These are phyloP conservation scores for Panulirus ornatus DNA, from an alignment of 1,140 invertebrate genomes.

Conservation along the genomic window DNA sequence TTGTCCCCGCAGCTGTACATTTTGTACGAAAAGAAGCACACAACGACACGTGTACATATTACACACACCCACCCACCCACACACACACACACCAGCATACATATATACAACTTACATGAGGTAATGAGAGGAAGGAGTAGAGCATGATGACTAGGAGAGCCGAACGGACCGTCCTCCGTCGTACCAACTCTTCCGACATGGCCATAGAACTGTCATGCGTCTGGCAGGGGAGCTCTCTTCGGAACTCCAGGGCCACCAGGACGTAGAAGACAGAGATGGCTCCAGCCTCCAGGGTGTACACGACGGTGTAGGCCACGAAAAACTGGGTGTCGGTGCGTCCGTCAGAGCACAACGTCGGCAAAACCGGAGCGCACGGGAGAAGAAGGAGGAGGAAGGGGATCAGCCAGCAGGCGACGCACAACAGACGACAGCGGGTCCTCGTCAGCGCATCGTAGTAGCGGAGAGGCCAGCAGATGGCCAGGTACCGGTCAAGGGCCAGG, in stretches of 20 bases:
- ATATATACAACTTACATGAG: constrained; percentile 19
- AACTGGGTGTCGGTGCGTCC: neutral
- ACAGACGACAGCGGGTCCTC: neutral
- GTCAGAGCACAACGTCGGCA: neutral
- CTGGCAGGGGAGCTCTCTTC: neutral
- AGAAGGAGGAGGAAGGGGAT: neutral
- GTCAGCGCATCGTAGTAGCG: constrained; percentile 30
- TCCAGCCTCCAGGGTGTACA: neutral
- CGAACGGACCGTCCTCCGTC: constrained; percentile 28
- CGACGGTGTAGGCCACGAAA: neutral
- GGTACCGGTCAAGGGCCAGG: constrained; percentile 33
- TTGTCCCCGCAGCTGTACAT: no score
- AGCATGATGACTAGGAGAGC: constrained; percentile 35
- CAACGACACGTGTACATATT: constrained; percentile 13
- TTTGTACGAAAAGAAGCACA: no score
- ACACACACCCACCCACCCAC: no score
- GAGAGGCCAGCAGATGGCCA: constrained; percentile 52
- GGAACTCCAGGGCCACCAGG: neutral
- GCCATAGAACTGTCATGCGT: neutral
- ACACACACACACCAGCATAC: neutral
- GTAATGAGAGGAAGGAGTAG: constrained; percentile 43
- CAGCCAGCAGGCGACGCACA: neutral
- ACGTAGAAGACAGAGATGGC: neutral
- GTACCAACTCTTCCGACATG: constrained; percentile 4
- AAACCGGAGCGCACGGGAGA: neutral